Evolutionary conservation across 2,797 vertebrate genomes (phyloP).

Genomic region (Sebastes nivosus): DNA sequence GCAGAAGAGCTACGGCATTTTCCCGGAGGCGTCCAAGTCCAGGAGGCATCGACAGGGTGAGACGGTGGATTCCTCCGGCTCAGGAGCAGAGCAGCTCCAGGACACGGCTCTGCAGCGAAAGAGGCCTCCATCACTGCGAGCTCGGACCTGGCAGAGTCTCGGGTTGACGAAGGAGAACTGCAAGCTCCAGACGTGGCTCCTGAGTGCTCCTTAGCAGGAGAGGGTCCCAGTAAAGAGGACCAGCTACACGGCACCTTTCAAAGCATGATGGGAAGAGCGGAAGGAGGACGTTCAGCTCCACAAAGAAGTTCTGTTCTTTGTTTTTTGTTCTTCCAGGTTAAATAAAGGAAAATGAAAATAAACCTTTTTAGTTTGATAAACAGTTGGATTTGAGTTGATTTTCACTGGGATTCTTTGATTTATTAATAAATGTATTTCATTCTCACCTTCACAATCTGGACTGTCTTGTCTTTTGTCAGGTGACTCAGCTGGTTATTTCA

Average conservation of each 20-base stretch:
- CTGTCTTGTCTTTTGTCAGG: not conserved
- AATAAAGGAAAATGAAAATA: not conserved
- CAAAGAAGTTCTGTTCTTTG: not conserved
- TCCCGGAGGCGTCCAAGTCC: slow-evolving; percentile 17
- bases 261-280: not conserved
- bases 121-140: slow-evolving; percentile 50
- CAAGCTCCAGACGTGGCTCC: slow-evolving; percentile 44
- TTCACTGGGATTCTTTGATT: not conserved
- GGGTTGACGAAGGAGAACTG: not conserved
- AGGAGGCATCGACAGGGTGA: slow-evolving; percentile 45
- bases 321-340: not conserved
- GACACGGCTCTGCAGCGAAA: not conserved
- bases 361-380: not conserved
- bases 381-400: not conserved
- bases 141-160: slow-evolving; percentile 54
- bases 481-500: not conserved
- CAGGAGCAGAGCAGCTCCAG: not conserved
- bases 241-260: fast-evolving
- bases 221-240: not conserved
- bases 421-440: slow-evolving; percentile 13
- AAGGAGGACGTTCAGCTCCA: not conserved
- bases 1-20: slow-evolving; percentile 58
- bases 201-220: slow-evolving; percentile 44
- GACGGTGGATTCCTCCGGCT: slow-evolving; percentile 22
- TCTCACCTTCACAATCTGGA: not conserved